phyloP scores from a whole-genome alignment of 2,113 vertebrate genomes.

The Antechinus flavipes region DNA sequence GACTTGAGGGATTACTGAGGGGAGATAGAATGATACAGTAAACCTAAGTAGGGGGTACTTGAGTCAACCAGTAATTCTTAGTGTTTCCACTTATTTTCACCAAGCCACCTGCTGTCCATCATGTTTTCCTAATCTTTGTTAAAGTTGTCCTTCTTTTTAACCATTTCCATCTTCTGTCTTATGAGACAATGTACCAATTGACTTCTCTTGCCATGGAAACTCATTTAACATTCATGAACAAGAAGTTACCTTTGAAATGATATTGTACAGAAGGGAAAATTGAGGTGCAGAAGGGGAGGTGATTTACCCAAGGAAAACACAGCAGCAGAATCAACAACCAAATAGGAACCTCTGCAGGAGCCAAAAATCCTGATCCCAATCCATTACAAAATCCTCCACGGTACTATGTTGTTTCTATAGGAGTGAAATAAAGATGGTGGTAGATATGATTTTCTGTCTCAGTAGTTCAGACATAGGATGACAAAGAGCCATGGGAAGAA shows the following conservation, averaged over 20 bases:
- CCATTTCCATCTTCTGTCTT: background rate
- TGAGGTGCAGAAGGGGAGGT: background rate
- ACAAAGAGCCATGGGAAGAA: slow-evolving; percentile 40
- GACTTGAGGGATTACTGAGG: background rate
- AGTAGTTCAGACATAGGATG: background rate
- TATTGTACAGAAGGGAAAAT: background rate
- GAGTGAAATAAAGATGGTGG: background rate
- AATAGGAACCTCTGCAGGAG: too few relatives aligned
- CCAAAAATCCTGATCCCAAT: background rate
- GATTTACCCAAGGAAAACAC: background rate
- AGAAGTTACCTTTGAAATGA: background rate
- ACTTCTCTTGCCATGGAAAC: background rate
- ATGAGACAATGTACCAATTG: background rate
- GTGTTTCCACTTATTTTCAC: slow-evolving; percentile 12
- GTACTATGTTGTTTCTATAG: background rate
- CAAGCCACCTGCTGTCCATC: background rate
- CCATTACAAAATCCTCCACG: background rate
- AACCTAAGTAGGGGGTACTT: slow-evolving; percentile 34
- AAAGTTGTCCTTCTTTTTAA: background rate
- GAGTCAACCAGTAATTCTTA: background rate
- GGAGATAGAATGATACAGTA: slow-evolving; percentile 31
- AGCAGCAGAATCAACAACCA: background rate
- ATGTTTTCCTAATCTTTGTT: background rate
- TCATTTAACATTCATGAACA: background rate
- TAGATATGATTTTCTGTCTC: background rate